phyloP scores from a whole-genome alignment of 2,797 vertebrate species.

The Argyrosomus regius region DNA sequence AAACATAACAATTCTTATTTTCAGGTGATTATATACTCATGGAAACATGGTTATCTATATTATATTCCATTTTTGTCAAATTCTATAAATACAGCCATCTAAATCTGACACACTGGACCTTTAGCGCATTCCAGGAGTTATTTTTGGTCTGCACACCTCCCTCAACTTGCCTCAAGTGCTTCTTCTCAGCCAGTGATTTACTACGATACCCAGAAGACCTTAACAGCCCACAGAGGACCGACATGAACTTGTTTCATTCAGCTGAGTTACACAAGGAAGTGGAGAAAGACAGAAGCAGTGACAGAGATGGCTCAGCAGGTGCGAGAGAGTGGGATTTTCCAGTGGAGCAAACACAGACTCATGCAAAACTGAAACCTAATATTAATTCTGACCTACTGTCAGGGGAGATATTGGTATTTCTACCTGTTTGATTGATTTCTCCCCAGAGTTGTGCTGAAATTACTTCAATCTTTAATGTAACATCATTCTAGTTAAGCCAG shows the following conservation, averaged over 20 bases:
- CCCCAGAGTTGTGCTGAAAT: not conserved
- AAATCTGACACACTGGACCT: not conserved
- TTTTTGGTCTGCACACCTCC: not conserved
- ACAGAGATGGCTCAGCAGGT: not conserved
- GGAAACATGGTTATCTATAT: too few relatives aligned
- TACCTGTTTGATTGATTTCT: not conserved
- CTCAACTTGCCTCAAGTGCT: not conserved
- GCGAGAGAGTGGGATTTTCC: slow-evolving; percentile 26
- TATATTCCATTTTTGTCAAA: too few relatives aligned
- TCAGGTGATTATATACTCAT: too few relatives aligned
- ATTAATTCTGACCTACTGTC: not conserved
- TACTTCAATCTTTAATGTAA: not conserved
- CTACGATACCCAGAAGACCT: not conserved
- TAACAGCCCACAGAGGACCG: not conserved
- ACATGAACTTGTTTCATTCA: slow-evolving; percentile 10
- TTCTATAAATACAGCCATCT: too few relatives aligned
- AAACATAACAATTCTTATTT: too few relatives aligned
- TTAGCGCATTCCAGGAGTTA: not conserved
- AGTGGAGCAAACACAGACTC: not conserved
- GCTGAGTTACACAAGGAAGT: not conserved
- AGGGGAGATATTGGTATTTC: not conserved
- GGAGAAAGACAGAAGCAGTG: not conserved
- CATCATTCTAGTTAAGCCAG: not conserved
- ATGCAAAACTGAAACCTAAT: not conserved
- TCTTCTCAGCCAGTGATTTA: not conserved